Conservation (phyloP, 2,797 vertebrate genomes). For the Hippopotamyrus pictus region DNA sequence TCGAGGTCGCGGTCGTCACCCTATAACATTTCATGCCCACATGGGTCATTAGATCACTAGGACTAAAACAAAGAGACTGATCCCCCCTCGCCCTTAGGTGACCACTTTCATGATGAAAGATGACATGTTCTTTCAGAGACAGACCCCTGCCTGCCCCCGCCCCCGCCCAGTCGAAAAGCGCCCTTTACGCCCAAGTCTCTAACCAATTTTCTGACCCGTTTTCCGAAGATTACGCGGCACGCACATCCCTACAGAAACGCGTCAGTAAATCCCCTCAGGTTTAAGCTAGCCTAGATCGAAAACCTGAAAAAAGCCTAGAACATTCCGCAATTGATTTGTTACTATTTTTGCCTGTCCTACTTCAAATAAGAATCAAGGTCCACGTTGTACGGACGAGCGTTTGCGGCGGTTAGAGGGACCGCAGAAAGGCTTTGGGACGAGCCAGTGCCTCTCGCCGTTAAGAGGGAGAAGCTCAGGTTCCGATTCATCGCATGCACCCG, state of each 20-base stretch:
- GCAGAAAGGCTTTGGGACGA: not conserved
- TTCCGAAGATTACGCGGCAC: not conserved
- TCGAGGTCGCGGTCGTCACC: not conserved
- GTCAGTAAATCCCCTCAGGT: constrained; percentile 53
- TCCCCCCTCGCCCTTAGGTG: not conserved
- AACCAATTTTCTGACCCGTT: not conserved
- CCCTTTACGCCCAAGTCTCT: not conserved
- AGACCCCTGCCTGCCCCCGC: not conserved
- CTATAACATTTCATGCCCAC: not conserved
- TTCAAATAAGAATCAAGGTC: constrained; percentile 56
- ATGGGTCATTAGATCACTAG: not conserved
- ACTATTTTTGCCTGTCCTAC: constrained; percentile 73
- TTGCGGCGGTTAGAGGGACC: not conserved
- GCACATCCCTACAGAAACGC: constrained; percentile 23
- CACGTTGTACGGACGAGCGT: constrained; percentile 40
- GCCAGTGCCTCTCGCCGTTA: not conserved
- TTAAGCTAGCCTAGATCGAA: constrained; percentile 62
- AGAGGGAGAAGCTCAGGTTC: not conserved
- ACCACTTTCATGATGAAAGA: not conserved
- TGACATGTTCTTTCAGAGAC: not conserved
- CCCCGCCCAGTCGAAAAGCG: not conserved
- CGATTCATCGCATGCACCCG: not conserved
- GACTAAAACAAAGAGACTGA: not conserved
- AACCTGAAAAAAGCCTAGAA: constrained; percentile 49
- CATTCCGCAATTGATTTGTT: constrained; percentile 65